Percentiles rank a stretch among this genome's conserved stretches.
phyloP scores from a whole-genome alignment of 2,113 vertebrate genomes.

The Gopherus evgoodei region DNA sequence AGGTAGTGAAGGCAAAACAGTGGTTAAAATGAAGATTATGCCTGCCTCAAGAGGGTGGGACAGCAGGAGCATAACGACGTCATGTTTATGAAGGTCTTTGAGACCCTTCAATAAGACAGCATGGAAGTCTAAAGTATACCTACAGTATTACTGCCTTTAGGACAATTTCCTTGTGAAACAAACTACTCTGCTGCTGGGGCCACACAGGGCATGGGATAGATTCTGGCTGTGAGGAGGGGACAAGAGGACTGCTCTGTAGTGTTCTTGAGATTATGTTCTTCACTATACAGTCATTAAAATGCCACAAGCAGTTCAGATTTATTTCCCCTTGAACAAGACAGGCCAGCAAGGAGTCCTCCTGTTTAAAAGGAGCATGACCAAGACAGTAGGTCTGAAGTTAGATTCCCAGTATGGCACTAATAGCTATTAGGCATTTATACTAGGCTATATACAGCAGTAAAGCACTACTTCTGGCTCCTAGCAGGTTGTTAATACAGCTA shows the following conservation, averaged over 20 bases:
- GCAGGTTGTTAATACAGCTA: background rate
- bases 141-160: background rate
- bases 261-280: background rate
- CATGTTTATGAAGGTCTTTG: background rate
- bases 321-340: background rate
- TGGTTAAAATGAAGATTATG: background rate
- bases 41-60: background rate
- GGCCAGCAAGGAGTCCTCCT: background rate
- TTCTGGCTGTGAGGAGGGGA: background rate
- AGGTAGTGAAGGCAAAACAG: background rate
- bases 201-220: background rate
- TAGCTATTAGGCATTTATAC: background rate
- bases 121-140: background rate
- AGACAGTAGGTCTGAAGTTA: background rate
- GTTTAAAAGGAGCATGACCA: background rate
- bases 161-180: background rate
- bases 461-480: background rate
- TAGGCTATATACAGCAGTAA: background rate
- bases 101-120: background rate
- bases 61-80: background rate
- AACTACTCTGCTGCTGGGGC: background rate
- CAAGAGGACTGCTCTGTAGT: background rate
- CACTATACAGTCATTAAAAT: background rate
- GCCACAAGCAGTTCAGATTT: background rate
- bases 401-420: background rate